Evolutionary conservation across 2,888 invertebrate species (phyloP), one percentile per base, ranked within the genome.

Genomic region (Eupithecia insigniata): DNA sequence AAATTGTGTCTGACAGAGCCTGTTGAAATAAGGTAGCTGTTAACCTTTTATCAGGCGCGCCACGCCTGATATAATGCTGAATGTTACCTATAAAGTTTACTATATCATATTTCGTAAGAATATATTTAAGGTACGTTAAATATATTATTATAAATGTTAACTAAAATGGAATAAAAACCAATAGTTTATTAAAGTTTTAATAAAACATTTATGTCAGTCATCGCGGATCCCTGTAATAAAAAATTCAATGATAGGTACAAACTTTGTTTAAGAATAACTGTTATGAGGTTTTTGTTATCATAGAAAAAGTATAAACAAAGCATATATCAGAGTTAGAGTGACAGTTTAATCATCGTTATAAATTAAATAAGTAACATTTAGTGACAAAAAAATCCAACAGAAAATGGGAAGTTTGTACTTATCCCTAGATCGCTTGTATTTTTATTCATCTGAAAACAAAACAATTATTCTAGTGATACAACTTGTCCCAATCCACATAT

Each of bases 291-390:
- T 51, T 51, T 51, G n/a, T 51, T 51, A 22, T 51, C 22, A 22
- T 51, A 51, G n/a, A 51, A 51, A 46, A 58, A 58, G 26, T 58
- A 28, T 58, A 28, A 26, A 58, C 28, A 58, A 28, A 51, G 28
- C 22, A 22, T 26, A 28, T 16, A 16, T 58, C 58, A 58, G 28
- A 58, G 28, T 58, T 58, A 28, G 58, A 58, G 28, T 28, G 58
- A 28, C 58, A 28, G 58, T 16, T 1, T 58, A 58, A 58, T 58
- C 28, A 58, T 58, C 16, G 14, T 28, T 28, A 6, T 28, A 58
- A 28, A n/a, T n/a, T n/a, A n/a, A 16, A 51, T 22, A 58, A 14
- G 14, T 58, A 46, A 46, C 7, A n/a, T 22, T n/a, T 1, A 46
- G 2, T n/a, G 5, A n/a, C 22, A 22, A 51, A 51, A n/a, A 22